Evolutionary conservation across 2,113 vertebrate species (phyloP), one percentile per base, ranked within the genome.

Genomic region (Phyllostomus discolor): DNA sequence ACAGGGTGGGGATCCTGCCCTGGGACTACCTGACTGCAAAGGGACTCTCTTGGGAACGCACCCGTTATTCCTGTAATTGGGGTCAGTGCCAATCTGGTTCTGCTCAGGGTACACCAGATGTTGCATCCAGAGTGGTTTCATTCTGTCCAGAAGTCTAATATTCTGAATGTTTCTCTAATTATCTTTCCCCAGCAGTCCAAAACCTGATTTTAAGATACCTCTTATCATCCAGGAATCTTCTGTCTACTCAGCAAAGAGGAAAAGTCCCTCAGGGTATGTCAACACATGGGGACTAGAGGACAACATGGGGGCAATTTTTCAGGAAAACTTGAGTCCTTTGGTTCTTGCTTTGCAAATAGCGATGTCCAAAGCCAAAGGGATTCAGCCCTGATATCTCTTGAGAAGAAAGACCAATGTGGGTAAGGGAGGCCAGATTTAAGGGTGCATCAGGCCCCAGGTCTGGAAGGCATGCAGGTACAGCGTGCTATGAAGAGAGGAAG

Each of bases 21-120:
- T 6, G 12, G 31, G 28, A 38, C 41, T 4, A 5, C 24, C 7
- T 0, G 19, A 22, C 48, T 16, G 12, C 0, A 7, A 28, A 70
- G 72, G 6, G 24, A 15, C 38, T 22, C 17, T 67, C 38, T n/a
- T 2, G 31, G 82, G 79, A 33, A 38, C n/a, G 38, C 69, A 5
- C 41, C 9, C 4, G 31, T 15, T 78, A n/a, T 76, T 46, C 41
- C 83, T 17, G 43, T 35, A 64, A 3, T 41, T 2, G 22, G 48
- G 26, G 31, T 46, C 75, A 38, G 57, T 67, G 4, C 24, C 52
- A 28, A 17, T 15, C 7, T 1, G 9, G 31, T 20, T 14, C 31
- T 10, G 5, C 33, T 43, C 41, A 64, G 50, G 33, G 54, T 4
- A 14, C 41, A 15, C 4, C 6, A 6, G 28, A 22, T 14, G 17